Percentiles rank a stretch among this genome's conserved stretches.
These are phyloP conservation scores for Tiliacea citrago DNA, from an alignment of 2,888 invertebrate genomes.

Conservation along the genomic window DNA sequence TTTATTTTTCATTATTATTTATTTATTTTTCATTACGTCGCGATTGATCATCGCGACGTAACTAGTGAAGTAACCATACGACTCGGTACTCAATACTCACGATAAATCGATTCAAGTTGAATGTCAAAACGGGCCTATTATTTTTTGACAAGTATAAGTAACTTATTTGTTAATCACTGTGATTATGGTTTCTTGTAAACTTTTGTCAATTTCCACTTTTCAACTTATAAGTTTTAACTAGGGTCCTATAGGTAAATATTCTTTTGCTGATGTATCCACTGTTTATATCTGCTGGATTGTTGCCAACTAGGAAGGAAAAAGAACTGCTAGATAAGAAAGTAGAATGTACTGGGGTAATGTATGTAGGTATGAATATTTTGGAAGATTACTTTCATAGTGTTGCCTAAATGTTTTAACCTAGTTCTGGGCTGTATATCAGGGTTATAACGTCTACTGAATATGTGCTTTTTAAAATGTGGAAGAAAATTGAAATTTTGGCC, in stretches of 20 bases:
- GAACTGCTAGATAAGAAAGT: constrained; percentile 51
- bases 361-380: constrained; percentile 53
- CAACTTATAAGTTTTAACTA: neutral
- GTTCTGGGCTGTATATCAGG: constrained; percentile 7
- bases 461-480: neutral
- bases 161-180: too few species aligned
- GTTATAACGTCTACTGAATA: constrained; percentile 24
- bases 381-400: constrained; percentile 52
- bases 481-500: neutral
- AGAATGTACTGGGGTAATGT: constrained; percentile 32
- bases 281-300: constrained; percentile 50
- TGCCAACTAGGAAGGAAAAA: constrained; percentile 60
- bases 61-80: too few species aligned
- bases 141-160: too few species aligned
- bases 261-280: constrained; percentile 45
- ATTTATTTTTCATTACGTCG: too few species aligned
- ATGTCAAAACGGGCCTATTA: too few species aligned
- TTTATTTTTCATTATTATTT: too few species aligned
- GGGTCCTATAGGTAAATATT: constrained; percentile 33
- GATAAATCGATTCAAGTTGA: too few species aligned
- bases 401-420: constrained; percentile 47
- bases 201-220: neutral
- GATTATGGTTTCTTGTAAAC: too few species aligned
- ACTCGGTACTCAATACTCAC: too few species aligned
- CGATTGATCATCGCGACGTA: too few species aligned